Evolutionary conservation across 2,888 invertebrate species (phyloP).

Genomic region (Yponomeuta malinellus): DNA sequence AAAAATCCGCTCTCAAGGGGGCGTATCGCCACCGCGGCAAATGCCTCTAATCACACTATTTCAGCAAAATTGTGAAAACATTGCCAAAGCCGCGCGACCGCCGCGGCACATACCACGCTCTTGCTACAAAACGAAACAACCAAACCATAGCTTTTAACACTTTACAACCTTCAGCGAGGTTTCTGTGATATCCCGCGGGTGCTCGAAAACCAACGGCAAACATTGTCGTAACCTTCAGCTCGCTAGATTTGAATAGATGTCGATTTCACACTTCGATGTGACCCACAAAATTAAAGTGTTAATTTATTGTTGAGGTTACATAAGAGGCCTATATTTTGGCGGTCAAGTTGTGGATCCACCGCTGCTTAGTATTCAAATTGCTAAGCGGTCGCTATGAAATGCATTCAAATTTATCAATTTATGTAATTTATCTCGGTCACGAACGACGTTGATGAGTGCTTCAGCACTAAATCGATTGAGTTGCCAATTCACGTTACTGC

Average conservation of each 20-base stretch:
- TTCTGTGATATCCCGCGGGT: constrained; percentile 32
- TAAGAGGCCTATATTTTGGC: constrained; percentile 35
- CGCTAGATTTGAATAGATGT: constrained; percentile 14
- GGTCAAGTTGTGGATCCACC: constrained; percentile 11
- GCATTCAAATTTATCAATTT: constrained; percentile 33
- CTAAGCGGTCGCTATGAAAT: constrained; percentile 29
- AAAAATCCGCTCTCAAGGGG: constrained; percentile 16
- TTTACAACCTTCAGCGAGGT: constrained; percentile 48
- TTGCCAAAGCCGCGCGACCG: constrained; percentile 40
- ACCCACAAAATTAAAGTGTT: constrained; percentile 22
- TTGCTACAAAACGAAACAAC: constrained; percentile 30
- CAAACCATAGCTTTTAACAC: neutral
- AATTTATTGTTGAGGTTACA: constrained; percentile 29
- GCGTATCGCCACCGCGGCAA: constrained; percentile 30
- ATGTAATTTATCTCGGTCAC: constrained; percentile 27
- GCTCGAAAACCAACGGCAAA: constrained; percentile 7
- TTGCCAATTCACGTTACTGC: constrained; percentile 8
- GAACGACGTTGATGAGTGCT: constrained; percentile 25
- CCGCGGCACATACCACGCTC: constrained; percentile 29
- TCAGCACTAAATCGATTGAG: constrained; percentile 22
- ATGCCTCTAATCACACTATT: constrained; percentile 53
- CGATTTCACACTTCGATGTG: constrained; percentile 32
- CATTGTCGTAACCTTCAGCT: constrained; percentile 7
- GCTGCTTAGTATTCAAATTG: constrained; percentile 37
- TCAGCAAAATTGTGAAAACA: constrained; percentile 53